These are phyloP conservation scores for Pangasius macronema DNA, from an alignment of 2,797 vertebrate species.

Conservation along the genomic window DNA sequence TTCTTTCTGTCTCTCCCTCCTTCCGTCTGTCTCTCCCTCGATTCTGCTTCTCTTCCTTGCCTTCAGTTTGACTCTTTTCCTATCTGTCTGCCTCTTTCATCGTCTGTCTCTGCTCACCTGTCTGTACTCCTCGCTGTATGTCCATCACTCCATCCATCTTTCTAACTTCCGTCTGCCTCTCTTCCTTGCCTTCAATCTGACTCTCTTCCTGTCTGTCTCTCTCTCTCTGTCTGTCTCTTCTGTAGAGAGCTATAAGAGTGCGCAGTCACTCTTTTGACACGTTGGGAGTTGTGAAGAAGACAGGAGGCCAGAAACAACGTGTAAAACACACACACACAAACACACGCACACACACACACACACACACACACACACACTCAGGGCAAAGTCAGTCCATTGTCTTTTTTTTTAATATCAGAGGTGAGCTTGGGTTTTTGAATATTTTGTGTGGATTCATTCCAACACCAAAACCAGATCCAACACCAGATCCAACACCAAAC, in stretches of 20 bases:
- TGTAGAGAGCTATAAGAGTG: conserved; percentile 86
- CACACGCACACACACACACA: neutral
- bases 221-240: conserved; percentile 3
- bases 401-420: neutral
- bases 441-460: neutral
- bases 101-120: neutral
- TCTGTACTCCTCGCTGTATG: neutral
- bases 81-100: neutral
- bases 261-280: conserved; percentile 89
- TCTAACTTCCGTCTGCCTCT: too few relatives aligned
- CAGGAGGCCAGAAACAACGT: conserved; percentile 69
- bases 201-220: neutral
- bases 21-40: neutral
- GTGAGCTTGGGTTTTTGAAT: neutral
- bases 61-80: neutral
- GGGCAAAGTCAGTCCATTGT: neutral
- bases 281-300: conserved; percentile 76
- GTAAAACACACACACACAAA: conserved; percentile 49
- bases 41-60: too few relatives aligned
- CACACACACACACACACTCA: neutral
- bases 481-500: neutral
- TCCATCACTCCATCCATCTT: too few relatives aligned
- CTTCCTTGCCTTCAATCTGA: neutral
- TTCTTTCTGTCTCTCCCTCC: neutral
- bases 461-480: neutral